A percentile compares a stretch with the other conserved stretches of the same genome.
Conservation (phyloP, 1,140 invertebrate species). For the Saccostrea echinata region DNA sequence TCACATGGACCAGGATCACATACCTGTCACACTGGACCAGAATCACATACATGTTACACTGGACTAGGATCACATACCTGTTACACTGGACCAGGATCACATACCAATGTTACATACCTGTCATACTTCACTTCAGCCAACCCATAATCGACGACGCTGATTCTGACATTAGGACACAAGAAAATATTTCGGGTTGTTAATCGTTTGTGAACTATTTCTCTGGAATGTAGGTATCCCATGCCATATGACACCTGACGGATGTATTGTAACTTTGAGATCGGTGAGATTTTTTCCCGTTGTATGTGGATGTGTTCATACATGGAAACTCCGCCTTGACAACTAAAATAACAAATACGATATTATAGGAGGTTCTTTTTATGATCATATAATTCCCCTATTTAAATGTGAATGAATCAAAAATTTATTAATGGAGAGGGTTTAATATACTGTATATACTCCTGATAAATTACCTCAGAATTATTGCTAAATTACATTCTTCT, state of each 20-base stretch:
- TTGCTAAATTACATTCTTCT: conserved; percentile 76
- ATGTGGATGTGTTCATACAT: conserved; percentile 78
- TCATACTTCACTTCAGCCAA: conserved; percentile 72
- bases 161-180: conserved; percentile 79
- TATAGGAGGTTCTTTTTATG: neutral
- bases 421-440: neutral
- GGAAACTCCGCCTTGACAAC: conserved; percentile 76
- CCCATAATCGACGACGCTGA: conserved; percentile 80
- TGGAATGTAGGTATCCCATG: conserved; percentile 82
- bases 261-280: conserved; percentile 71
- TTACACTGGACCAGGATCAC: no score
- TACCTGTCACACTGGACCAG: no score
- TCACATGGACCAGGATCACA: no score
- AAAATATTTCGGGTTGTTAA: conserved; percentile 81
- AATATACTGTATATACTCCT: neutral
- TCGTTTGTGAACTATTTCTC: conserved; percentile 79
- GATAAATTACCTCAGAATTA: conserved; percentile 78
- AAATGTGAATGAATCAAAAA: neutral
- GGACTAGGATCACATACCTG: no score
- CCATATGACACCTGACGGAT: conserved; percentile 75
- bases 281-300: conserved; percentile 71
- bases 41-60: no score
- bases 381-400: neutral
- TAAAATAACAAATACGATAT: conserved; percentile 60
- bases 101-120: conserved; percentile 57